Base-by-base conservation (phyloP, 1,140 invertebrate species). In the Diachasmimorpha longicaudata region DNA sequence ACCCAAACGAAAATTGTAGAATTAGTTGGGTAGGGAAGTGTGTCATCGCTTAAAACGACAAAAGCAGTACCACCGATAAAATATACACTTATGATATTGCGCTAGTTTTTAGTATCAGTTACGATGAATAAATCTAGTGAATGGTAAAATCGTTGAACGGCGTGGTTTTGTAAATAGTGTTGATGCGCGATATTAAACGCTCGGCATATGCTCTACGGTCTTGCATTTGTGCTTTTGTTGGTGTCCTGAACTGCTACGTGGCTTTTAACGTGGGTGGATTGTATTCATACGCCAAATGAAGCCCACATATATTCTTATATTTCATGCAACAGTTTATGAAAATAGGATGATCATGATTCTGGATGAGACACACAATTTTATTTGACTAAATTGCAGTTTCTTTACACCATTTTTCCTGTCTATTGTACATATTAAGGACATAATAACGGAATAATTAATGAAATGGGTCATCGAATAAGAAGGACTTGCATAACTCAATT, bases 41-140 rank as follows among this genome's bases (percentile, higher is more conserved):
- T 70, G 74, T 75, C 74, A 75, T 75, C 74, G 74, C 67, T 75
- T 70, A 42, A 44, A 75, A 75, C 63, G 67, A n/a, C 67, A 58
- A 75, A 75, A 75, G 74, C 74, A 75, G 74, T 70, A 67, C 67
- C 66, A 19, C 11, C 16, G n/a, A 52, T 52, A 52, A 52, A 52
- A 52, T 52, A 52, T 19, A 52, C 5, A 52, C 19, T 52, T 0
- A n/a, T 19, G 48, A 52, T 52, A 52, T 52, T 52, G n/a, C 48
- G 48, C 48, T n/a, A 19, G 48, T 52, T 52, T 52, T 16, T n/a
- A 19, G 48, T 52, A n/a, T 52, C 16, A 16, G 16, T 52, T 52
- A 5, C 6, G 48, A 52, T 52, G 48, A 52, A 52, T 52, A n/a
- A 19, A 52, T 16, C 14, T 52, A n/a, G n/a, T 10, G 39, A 52